Percentiles rank a stretch among this genome's conserved stretches.
Conservation (phyloP, 2,113 vertebrate genomes). For the Poeciliopsis turrubarensis region DNA sequence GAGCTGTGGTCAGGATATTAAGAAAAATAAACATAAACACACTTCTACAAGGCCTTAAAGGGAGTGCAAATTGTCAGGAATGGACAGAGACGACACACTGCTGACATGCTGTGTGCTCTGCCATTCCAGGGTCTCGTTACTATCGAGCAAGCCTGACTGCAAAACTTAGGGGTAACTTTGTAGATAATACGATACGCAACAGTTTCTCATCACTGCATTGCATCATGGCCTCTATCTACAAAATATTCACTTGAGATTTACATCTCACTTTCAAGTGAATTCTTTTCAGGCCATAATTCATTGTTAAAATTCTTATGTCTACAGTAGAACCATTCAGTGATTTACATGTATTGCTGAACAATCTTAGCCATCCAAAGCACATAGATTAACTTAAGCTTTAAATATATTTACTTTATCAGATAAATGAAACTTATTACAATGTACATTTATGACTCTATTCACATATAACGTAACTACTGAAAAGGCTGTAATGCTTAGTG, state of each 20-base stretch:
- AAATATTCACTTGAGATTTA: constrained; percentile 64
- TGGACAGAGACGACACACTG: constrained; percentile 50
- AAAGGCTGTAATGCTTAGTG: constrained; percentile 65
- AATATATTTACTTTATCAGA: constrained; percentile 36
- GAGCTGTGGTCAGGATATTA: constrained; percentile 73
- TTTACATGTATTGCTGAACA: constrained; percentile 29
- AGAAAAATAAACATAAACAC: constrained; percentile 67
- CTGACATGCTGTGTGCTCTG: constrained; percentile 57
- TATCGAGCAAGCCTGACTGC: constrained; percentile 26
- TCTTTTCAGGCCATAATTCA: constrained; percentile 34
- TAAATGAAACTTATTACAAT: constrained; percentile 64
- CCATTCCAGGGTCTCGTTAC: constrained; percentile 55
- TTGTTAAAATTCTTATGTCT: background rate
- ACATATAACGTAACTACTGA: constrained; percentile 57
- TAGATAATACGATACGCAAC: constrained; percentile 20
- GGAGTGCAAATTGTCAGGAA: constrained; percentile 64
- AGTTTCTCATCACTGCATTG: constrained; percentile 3
- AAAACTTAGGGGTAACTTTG: constrained; percentile 18
- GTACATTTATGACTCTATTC: constrained; percentile 31
- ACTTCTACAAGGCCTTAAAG: constrained; percentile 65
- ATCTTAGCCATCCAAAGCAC: constrained; percentile 29
- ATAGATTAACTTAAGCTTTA: constrained; percentile 49
- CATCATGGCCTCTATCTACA: constrained; percentile 18
- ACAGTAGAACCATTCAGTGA: background rate
- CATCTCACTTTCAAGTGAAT: constrained; percentile 58